These are phyloP conservation scores for Archilochus colubris DNA, from an alignment of 2,113 vertebrate genomes.

Conservation along the genomic window DNA sequence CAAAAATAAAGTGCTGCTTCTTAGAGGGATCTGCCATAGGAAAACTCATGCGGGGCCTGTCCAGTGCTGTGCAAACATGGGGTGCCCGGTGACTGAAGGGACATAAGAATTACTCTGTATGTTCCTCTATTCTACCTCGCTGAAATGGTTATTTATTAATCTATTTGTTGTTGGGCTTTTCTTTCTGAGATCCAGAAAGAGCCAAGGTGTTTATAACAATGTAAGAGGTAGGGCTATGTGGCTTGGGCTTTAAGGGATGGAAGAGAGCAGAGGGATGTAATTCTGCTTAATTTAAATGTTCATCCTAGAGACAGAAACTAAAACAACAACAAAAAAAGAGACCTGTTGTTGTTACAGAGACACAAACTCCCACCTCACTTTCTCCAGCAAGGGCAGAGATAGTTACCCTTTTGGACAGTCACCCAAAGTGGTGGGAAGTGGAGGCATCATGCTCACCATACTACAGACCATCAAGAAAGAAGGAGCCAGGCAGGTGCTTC, in stretches of 20 bases:
- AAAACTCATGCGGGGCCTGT: background rate
- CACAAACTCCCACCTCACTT: background rate
- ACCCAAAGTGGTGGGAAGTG: background rate
- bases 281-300: background rate
- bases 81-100: background rate
- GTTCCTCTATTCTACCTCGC: background rate
- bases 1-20: background rate
- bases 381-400: background rate
- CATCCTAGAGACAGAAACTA: background rate
- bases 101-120: background rate
- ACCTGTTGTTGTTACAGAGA: background rate
- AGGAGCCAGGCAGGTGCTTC: background rate
- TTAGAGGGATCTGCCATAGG: background rate
- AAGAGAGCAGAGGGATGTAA: background rate
- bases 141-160: background rate
- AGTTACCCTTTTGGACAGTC: background rate
- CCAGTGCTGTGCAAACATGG: fast-evolving
- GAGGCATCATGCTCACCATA: background rate
- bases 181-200: background rate
- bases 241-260: background rate
- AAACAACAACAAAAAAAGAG: background rate
- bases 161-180: background rate
- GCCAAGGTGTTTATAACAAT: background rate
- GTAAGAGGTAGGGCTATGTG: background rate
- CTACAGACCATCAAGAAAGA: background rate